Percentiles rank a stretch among this genome's conserved stretches.
These are phyloP conservation scores for Dryococelus australis DNA, from an alignment of 2,888 invertebrate species.

Conservation along the genomic window DNA sequence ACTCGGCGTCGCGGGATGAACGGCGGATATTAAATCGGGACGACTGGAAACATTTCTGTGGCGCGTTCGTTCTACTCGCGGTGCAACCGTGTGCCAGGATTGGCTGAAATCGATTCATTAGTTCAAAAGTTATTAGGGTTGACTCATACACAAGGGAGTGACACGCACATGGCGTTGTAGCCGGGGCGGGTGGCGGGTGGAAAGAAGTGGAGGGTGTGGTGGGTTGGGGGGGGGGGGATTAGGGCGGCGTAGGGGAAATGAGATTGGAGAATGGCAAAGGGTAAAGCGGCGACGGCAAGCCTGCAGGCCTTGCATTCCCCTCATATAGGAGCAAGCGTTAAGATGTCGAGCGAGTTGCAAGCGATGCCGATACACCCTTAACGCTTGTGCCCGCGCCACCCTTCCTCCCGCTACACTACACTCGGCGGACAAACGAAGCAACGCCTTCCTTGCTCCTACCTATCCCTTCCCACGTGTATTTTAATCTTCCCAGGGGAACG, in stretches of 20 bases:
- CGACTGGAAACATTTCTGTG: background rate
- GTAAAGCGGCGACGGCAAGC: background rate
- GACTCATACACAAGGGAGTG: slow-evolving; percentile 16
- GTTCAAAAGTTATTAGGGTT: slow-evolving; percentile 16
- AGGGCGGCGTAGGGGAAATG: background rate
- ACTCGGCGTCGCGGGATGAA: background rate
- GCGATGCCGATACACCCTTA: no score
- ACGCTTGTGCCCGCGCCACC: no score
- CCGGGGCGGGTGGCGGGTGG: background rate
- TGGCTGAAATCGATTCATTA: slow-evolving; percentile 4
- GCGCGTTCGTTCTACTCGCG: background rate
- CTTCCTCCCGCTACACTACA: no score
- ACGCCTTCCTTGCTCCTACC: no score
- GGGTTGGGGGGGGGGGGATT: background rate
- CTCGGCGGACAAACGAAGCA: no score
- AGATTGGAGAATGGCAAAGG: background rate
- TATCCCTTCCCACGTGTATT: no score
- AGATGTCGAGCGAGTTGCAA: no score
- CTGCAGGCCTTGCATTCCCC: background rate
- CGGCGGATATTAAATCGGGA: background rate
- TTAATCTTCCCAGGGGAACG: no score
- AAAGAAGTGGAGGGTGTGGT: no score
- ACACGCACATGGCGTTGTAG: background rate
- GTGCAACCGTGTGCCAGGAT: slow-evolving; percentile 9
- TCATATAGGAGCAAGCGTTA: background rate